These are phyloP conservation scores for Sebastes diploproa DNA, from an alignment of 2,797 vertebrate genomes.

Conservation along the genomic window DNA sequence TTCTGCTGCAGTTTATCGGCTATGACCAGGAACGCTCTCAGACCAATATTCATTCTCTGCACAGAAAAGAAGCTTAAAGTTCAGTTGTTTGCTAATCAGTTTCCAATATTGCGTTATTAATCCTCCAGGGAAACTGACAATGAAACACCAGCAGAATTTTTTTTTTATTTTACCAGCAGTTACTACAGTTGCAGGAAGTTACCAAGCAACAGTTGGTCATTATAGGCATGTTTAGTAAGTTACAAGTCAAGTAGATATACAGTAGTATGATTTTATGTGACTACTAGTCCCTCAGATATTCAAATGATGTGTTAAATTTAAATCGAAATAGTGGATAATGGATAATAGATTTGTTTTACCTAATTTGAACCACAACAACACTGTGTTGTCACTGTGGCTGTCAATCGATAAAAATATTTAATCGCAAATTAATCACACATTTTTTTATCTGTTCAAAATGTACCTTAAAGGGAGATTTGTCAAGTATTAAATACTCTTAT, in stretches of 20 bases:
- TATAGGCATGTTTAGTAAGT: neutral
- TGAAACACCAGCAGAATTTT: neutral
- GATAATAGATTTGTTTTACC: neutral
- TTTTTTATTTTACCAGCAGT: neutral
- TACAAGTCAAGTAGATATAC: neutral
- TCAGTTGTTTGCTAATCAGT: neutral
- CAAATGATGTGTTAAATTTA: neutral
- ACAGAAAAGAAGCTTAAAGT: conserved; percentile 10
- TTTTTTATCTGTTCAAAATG: too few relatives aligned
- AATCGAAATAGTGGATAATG: neutral
- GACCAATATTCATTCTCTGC: conserved; percentile 98
- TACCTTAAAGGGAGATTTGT: too few relatives aligned
- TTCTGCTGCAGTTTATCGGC: conserved; percentile 98
- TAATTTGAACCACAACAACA: neutral
- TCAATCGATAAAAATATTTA: too few relatives aligned
- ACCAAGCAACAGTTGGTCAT: neutral
- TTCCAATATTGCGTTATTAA: neutral
- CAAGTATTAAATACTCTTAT: too few relatives aligned
- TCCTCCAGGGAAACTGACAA: neutral
- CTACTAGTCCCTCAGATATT: neutral
- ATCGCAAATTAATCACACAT: too few relatives aligned
- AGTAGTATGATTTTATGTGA: neutral
- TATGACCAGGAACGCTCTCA: conserved; percentile 96
- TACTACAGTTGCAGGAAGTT: neutral
- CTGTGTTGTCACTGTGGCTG: neutral